phyloP scores from a whole-genome alignment of 2,888 invertebrate genomes.

The Callinectes sapidus region DNA sequence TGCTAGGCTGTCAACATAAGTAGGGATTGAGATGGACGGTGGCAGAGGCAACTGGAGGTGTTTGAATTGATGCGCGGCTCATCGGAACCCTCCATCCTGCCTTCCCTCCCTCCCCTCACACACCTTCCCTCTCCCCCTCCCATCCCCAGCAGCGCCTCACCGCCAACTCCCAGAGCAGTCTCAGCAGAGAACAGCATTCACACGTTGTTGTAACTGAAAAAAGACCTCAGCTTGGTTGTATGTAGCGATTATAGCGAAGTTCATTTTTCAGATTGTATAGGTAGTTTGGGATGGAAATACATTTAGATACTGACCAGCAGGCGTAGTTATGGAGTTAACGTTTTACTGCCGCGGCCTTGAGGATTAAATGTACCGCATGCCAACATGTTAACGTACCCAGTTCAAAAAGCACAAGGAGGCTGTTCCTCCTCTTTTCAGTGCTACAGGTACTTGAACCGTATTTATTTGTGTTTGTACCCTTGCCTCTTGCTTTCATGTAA shows the following conservation, averaged over 20 bases:
- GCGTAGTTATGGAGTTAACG: background rate
- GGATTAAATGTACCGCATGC: background rate
- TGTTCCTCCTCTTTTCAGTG: too few species aligned
- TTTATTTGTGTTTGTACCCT: too few species aligned
- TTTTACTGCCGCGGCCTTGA: background rate
- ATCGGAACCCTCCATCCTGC: background rate
- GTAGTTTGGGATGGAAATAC: background rate
- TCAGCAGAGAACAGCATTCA: background rate
- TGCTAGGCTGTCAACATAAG: background rate
- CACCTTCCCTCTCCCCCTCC: background rate
- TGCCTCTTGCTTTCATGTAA: background rate
- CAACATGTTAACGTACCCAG: background rate
- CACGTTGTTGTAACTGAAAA: background rate
- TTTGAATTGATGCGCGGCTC: conserved; percentile 13
- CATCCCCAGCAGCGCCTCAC: background rate
- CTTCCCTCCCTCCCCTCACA: background rate
- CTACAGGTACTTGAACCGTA: too few species aligned
- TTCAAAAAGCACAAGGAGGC: background rate
- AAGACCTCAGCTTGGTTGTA: background rate
- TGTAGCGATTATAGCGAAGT: background rate
- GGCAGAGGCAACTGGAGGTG: background rate
- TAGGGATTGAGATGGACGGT: background rate
- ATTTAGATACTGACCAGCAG: background rate
- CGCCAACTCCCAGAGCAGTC: too few species aligned
- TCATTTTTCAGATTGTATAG: background rate